Evolutionary conservation across 2,113 vertebrate genomes (phyloP).

Genomic region (Engraulis encrasicolus): DNA sequence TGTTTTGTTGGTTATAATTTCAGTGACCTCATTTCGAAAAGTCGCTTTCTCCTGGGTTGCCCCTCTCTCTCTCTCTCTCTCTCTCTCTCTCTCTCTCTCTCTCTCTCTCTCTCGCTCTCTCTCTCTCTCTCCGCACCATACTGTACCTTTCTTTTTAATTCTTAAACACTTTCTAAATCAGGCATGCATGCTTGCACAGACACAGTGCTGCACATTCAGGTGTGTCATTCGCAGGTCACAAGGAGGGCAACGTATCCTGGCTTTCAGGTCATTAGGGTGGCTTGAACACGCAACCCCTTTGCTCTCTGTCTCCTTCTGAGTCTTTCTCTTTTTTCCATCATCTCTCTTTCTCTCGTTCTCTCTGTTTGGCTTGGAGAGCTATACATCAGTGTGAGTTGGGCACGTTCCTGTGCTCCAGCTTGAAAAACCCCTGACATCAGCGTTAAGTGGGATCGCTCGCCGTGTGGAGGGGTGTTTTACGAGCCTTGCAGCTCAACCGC

Average conservation of each 20-base stretch:
- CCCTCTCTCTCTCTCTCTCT: background rate
- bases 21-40: background rate
- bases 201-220: background rate
- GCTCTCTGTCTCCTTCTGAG: too few relatives aligned
- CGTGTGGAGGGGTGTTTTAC: background rate
- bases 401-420: background rate
- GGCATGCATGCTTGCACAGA: too few relatives aligned
- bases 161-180: background rate
- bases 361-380: background rate
- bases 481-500: background rate
- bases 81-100: background rate
- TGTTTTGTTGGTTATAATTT: too few relatives aligned
- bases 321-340: background rate
- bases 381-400: background rate
- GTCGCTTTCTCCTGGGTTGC: too few relatives aligned
- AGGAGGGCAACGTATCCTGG: background rate
- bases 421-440: background rate
- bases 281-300: background rate
- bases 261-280: constrained; percentile 5
- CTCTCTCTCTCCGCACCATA: too few relatives aligned
- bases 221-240: background rate
- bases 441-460: background rate
- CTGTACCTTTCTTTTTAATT: background rate
- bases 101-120: too few relatives aligned
- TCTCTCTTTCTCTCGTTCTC: background rate